Evolutionary conservation across 92 coral and sea anemone genomes (phyloP), one percentile per base, ranked within the genome.

Genomic region (Porites evermanni): DNA sequence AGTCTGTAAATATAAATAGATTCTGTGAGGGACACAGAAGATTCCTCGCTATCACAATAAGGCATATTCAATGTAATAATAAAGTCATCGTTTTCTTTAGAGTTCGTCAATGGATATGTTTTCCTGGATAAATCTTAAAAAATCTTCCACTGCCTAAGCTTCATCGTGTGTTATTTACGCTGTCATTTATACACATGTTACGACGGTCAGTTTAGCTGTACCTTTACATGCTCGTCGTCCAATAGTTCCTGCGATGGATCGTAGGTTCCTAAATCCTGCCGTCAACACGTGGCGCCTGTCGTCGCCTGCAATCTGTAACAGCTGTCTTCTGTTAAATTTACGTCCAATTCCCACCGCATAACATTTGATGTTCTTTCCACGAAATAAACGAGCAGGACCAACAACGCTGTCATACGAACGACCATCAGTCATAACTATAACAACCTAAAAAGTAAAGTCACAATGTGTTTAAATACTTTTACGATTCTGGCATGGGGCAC

Each of bases 261-360:
- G 38, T 82, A 94, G 74, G n/a, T 63, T 67, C 54, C 53, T 74
- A 71, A 94, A 88, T 17, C 92, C 67, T 14, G 92, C 86, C 77
- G 89, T 89, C 85, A 83, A 65, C 80, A 92, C 86, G 64, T 90
- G 98, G 24, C 89, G 63, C 23, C 84, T 66, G 61, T 81, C 75
- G 52, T 78, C 87, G 14, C 87, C 89, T 14, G 91, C 92, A 53
- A 94, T 94, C 64, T 78, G 79, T 19, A 84, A 72, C 75, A 94
- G 89, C 78, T 92, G 90, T 12, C 44, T 19, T 26, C 78, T 88
- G 79, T 84, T 83, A 63, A 72, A 68, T 56, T 32, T 80, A 0
- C 72, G 60, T 60, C 94, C 94, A 53, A 92, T 87, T 17, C 98
- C 98, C 12, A 94, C 80, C 65, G 94, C 95, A 85, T 87, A 94